Percentiles rank a stretch among this genome's conserved stretches.
Conservation (phyloP, 1,140 invertebrate genomes). For the Mizuhopecten yessoensis region DNA sequence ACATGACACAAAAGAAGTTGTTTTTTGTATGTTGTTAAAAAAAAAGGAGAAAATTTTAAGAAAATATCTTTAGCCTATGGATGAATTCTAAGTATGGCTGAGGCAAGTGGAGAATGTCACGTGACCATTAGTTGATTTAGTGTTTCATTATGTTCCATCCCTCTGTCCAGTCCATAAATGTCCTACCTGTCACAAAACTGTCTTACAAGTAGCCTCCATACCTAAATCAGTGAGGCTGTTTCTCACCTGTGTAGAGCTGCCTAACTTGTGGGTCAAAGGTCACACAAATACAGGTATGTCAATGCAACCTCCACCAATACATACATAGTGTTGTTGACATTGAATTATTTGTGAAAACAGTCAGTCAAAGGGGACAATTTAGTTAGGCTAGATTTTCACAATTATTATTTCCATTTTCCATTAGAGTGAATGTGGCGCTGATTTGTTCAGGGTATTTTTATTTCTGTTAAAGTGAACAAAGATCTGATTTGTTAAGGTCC, state of each 20-base stretch:
- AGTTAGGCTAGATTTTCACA: constrained; percentile 12
- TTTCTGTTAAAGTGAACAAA: not conserved
- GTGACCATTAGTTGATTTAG: not conserved
- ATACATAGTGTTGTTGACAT: not conserved
- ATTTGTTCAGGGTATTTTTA: not conserved
- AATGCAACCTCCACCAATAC: not conserved
- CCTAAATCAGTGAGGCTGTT: not conserved
- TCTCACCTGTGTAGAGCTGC: constrained; percentile 19
- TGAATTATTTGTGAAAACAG: not conserved
- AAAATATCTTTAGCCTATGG: no score
- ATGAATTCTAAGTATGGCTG: no score
- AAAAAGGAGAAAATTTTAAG: no score
- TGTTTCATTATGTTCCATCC: not conserved
- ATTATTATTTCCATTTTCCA: not conserved
- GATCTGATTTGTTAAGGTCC: not conserved
- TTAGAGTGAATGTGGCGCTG: not conserved
- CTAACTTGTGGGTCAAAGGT: not conserved
- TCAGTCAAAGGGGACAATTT: not conserved
- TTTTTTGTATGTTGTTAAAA: no score
- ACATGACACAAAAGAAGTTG: no score
- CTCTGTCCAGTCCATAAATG: not conserved
- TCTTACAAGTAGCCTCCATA: not conserved
- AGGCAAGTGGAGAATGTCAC: no score
- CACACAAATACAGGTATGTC: constrained; percentile 5
- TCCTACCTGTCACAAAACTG: not conserved